Conservation (phyloP, 2,113 vertebrate species). For the Tenrec ecaudatus region DNA sequence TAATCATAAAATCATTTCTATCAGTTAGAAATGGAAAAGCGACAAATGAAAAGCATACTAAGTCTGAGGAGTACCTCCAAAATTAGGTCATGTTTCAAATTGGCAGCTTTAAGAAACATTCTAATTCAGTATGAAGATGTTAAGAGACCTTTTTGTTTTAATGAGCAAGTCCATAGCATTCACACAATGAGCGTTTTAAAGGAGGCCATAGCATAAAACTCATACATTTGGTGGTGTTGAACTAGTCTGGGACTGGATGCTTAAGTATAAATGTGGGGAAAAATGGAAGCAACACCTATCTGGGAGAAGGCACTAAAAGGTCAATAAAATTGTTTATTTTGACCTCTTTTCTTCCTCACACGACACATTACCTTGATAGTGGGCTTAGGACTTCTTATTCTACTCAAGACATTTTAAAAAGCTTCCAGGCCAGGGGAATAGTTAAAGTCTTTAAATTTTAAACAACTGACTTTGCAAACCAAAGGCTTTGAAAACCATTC, state of each 20-base stretch:
- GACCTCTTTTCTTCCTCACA: neutral
- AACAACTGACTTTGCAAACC: neutral
- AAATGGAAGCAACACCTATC: neutral
- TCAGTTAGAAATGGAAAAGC: conserved; percentile 32
- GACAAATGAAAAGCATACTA: neutral
- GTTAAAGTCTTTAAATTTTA: neutral
- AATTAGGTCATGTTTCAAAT: neutral
- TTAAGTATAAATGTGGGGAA: neutral
- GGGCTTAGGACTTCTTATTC: neutral
- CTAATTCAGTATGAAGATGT: neutral
- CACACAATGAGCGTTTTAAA: neutral
- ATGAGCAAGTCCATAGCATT: neutral
- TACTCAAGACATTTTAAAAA: conserved; percentile 26
- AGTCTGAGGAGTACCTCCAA: neutral
- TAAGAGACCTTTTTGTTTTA: neutral
- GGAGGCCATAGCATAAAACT: neutral
- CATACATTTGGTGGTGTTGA: neutral
- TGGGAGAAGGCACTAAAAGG: neutral
- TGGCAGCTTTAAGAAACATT: neutral
- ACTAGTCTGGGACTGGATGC: neutral
- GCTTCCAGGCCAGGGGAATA: neutral
- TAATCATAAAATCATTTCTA: neutral
- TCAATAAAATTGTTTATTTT: neutral
- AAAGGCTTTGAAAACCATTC: neutral
- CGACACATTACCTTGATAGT: neutral